Conservation (phyloP, 2,888 invertebrate species). For the Lycaena phlaeas region DNA sequence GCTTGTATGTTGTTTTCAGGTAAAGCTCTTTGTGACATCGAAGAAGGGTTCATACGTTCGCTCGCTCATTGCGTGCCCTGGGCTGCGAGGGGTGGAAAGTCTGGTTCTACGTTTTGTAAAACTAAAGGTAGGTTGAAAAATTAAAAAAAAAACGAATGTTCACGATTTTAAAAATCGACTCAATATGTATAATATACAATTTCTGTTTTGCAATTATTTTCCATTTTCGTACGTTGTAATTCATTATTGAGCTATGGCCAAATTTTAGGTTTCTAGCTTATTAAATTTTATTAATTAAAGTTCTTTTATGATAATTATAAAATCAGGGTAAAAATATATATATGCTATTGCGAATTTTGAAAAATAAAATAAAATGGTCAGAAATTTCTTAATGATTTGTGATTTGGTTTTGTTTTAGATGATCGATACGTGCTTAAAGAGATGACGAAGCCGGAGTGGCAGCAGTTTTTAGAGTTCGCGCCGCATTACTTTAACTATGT, state of each 20-base stretch:
- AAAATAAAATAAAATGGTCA: too few species aligned
- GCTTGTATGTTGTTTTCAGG: conserved; percentile 30
- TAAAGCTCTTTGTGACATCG: conserved; percentile 50
- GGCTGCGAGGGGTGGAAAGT: conserved; percentile 97
- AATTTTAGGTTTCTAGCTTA: too few species aligned
- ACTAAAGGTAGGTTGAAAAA: conserved; percentile 82
- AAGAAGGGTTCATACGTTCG: conserved; percentile 84
- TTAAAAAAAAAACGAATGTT: too few species aligned
- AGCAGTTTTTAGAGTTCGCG: conserved; percentile 93
- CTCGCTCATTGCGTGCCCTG: conserved; percentile 89
- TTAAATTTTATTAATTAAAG: too few species aligned
- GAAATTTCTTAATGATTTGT: too few species aligned
- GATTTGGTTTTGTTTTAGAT: conserved; percentile 64
- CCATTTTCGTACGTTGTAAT: too few species aligned
- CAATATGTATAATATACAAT: too few species aligned
- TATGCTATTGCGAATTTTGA: neutral
- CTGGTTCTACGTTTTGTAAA: conserved; percentile 96
- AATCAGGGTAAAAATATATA: neutral
- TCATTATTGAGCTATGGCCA: too few species aligned
- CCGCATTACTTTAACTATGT: conserved; percentile 96
- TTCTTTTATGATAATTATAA: too few species aligned
- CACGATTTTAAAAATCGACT: too few species aligned
- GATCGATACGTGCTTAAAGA: conserved; percentile 96
- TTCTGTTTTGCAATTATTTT: too few species aligned
- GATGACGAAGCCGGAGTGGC: conserved; percentile 93